Evolutionary conservation across 2,888 invertebrate genomes (phyloP).

Genomic region (Hemistola chrysoprasaria): DNA sequence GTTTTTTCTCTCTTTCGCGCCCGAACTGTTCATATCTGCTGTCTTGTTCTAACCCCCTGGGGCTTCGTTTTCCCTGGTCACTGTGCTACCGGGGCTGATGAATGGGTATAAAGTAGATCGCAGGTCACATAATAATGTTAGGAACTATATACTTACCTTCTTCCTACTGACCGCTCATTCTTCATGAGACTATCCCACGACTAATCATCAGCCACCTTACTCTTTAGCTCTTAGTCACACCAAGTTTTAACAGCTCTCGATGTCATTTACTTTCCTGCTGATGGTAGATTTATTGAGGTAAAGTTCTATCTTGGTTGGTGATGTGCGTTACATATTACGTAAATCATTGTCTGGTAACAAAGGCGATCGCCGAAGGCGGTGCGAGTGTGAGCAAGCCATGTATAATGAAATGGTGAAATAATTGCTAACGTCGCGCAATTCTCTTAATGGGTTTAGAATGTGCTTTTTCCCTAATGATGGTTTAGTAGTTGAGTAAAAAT

Average conservation of each 20-base stretch:
- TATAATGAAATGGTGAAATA: slow-evolving; percentile 38
- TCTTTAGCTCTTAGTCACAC: too few relatives aligned
- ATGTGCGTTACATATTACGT: slow-evolving; percentile 54
- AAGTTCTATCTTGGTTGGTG: too few relatives aligned
- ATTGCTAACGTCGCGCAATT: slow-evolving; percentile 25
- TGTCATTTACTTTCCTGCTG: too few relatives aligned
- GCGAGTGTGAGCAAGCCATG: slow-evolving; percentile 30
- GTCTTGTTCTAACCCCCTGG: too few relatives aligned
- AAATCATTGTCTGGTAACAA: slow-evolving; percentile 44
- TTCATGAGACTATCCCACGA: slow-evolving; percentile 57
- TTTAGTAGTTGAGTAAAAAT: too few relatives aligned
- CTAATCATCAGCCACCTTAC: slow-evolving; percentile 45
- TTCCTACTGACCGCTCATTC: slow-evolving; percentile 12
- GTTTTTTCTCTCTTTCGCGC: too few relatives aligned
- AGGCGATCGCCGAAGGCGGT: slow-evolving; percentile 33
- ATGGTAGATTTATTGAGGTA: too few relatives aligned
- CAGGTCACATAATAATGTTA: background rate
- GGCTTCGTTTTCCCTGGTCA: too few relatives aligned
- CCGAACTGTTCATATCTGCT: too few relatives aligned
- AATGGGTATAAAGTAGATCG: slow-evolving; percentile 1
- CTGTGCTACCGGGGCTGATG: too few relatives aligned
- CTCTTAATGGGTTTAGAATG: slow-evolving; percentile 15
- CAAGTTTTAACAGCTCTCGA: too few relatives aligned
- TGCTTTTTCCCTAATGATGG: background rate
- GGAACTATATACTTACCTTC: background rate